A percentile compares a stretch with the other conserved stretches of the same genome.
phyloP scores from a whole-genome alignment of 2,113 vertebrate genomes.

The Hippoglossus stenolepis region DNA sequence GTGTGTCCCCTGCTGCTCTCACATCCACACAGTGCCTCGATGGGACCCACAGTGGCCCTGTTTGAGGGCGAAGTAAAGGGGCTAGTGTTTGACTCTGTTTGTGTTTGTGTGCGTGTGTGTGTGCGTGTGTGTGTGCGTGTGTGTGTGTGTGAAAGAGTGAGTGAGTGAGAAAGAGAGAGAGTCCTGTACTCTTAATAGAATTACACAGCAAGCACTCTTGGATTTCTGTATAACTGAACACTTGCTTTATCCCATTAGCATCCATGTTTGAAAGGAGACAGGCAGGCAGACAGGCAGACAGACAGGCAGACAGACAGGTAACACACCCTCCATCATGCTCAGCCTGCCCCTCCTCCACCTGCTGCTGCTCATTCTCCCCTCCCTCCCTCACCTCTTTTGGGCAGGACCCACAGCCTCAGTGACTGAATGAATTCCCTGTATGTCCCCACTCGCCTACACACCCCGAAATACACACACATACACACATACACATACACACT shows the following conservation, averaged over 20 bases:
- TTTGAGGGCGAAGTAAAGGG: constrained; percentile 56
- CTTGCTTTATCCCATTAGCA: constrained; percentile 57
- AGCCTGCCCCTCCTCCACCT: not conserved
- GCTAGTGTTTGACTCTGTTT: constrained; percentile 50
- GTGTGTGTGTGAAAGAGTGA: not conserved
- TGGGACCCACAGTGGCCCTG: constrained; percentile 49
- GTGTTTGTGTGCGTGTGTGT: constrained; percentile 22
- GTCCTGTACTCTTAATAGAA: constrained; percentile 27
- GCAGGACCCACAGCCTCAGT: constrained; percentile 8
- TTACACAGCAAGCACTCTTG: constrained; percentile 46
- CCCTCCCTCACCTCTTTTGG: not conserved
- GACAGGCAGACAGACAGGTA: constrained; percentile 17
- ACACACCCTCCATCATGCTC: not conserved
- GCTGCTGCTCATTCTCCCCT: not conserved
- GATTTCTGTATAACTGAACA: constrained; percentile 57
- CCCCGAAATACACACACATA: not conserved
- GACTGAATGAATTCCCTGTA: constrained; percentile 60
- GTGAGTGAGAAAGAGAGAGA: constrained; percentile 6
- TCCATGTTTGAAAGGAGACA: not conserved
- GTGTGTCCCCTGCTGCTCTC: constrained; percentile 16
- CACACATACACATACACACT: constrained; percentile 43
- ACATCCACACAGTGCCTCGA: constrained; percentile 28
- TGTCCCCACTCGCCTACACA: constrained; percentile 33
- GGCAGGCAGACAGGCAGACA: not conserved
- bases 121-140: constrained; percentile 32